phyloP scores from a whole-genome alignment of 2,113 vertebrate species.

The Oenanthe melanoleuca region DNA sequence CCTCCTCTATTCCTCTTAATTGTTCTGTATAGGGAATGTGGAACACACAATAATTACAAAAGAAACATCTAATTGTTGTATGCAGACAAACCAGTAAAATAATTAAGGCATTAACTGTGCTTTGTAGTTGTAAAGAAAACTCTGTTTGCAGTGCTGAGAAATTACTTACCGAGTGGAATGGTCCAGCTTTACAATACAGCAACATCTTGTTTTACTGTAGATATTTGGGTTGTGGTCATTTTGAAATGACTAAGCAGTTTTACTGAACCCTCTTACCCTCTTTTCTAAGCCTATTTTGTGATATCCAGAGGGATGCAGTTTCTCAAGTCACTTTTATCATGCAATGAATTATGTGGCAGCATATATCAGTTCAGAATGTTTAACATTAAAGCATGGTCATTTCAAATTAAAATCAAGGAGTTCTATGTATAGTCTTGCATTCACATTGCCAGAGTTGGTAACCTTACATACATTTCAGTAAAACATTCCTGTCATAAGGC shows the following conservation, averaged over 20 bases:
- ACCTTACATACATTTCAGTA: neutral
- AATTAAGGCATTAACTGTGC: neutral
- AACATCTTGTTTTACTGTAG: neutral
- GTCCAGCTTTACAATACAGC: neutral
- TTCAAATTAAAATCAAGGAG: conserved; percentile 50
- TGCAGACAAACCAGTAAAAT: neutral
- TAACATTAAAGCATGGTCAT: conserved; percentile 28
- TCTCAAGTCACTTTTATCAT: conserved; percentile 3
- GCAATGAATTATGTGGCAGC: neutral
- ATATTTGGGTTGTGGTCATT: neutral
- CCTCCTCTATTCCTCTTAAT: neutral
- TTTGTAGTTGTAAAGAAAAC: neutral
- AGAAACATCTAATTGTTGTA: neutral
- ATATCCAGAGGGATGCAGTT: neutral
- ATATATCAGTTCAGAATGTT: conserved; percentile 22
- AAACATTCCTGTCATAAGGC: neutral
- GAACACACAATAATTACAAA: neutral
- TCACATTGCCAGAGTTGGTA: neutral
- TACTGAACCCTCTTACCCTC: neutral
- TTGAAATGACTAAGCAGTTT: neutral
- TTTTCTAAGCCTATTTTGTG: neutral
- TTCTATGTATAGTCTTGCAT: neutral
- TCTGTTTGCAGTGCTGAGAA: neutral
- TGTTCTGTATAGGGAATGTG: neutral
- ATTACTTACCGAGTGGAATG: neutral